Percentiles rank a stretch among this genome's conserved stretches.
These are phyloP conservation scores for Aricia artaxerxes DNA, from an alignment of 2,888 invertebrate species.

Conservation along the genomic window DNA sequence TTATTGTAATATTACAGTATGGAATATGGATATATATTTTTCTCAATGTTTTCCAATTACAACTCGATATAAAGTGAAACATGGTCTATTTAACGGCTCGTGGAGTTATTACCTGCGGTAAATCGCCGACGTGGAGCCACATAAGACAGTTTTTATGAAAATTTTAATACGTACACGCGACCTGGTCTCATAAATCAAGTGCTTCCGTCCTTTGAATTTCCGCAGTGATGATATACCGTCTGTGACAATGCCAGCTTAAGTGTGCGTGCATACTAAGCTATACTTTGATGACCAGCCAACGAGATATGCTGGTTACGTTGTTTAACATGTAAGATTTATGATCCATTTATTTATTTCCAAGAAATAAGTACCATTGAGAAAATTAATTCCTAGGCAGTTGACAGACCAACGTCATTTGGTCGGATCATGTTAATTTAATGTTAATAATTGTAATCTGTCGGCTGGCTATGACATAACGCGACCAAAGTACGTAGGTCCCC, in stretches of 20 bases:
- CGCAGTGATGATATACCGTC: slow-evolving; percentile 68
- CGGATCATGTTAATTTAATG: no score
- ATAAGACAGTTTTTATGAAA: slow-evolving; percentile 71
- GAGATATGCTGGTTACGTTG: background rate
- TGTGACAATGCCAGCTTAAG: slow-evolving; percentile 67
- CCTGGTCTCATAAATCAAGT: slow-evolving; percentile 71
- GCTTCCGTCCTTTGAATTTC: slow-evolving; percentile 74
- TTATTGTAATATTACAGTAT: no score
- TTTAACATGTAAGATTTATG: background rate
- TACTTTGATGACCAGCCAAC: background rate
- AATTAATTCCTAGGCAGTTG: no score
- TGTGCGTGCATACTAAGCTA: slow-evolving; percentile 46
- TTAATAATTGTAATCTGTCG: no score
- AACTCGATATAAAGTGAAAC: background rate
- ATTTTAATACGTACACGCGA: slow-evolving; percentile 69
- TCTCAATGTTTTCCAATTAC: background rate
- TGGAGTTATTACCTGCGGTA: slow-evolving; percentile 34
- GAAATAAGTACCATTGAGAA: no score
- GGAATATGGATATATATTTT: no score
- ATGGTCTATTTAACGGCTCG: slow-evolving; percentile 33
- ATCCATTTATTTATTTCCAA: no score
- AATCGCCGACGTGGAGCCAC: slow-evolving; percentile 45
- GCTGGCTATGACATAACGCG: no score
- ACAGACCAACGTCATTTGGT: no score
- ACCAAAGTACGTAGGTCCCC: no score